Conservation (phyloP, 2,888 invertebrate species). For the Tenthredo livida region DNA sequence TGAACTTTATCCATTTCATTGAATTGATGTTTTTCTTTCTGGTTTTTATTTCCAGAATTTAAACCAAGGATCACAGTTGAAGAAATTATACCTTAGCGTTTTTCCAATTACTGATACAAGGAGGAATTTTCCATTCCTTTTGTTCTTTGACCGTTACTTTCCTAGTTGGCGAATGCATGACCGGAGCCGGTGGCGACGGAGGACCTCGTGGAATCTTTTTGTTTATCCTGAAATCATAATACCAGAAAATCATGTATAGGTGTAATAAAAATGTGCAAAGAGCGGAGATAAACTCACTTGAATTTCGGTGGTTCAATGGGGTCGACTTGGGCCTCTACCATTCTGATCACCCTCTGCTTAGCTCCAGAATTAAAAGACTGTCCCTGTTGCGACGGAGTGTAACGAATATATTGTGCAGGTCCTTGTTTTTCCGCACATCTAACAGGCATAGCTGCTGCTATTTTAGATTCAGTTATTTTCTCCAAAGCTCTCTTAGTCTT, state of each 20-base stretch:
- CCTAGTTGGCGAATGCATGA: constrained; percentile 98
- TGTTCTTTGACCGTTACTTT: constrained; percentile 99
- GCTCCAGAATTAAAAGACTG: constrained; percentile 97
- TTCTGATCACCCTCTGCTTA: constrained; percentile 97
- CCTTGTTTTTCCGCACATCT: constrained; percentile 95
- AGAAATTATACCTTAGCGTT: constrained; percentile 89
- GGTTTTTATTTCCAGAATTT: too few relatives aligned
- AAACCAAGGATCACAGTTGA: neutral
- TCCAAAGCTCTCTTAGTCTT: constrained; percentile 93
- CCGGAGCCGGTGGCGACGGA: constrained; percentile 99
- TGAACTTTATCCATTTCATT: neutral
- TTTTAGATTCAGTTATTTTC: constrained; percentile 92
- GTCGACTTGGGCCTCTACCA: constrained; percentile 96
- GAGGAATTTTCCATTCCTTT: constrained; percentile 99
- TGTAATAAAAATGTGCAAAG: neutral
- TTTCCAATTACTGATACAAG: constrained; percentile 99
- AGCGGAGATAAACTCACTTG: constrained; percentile 78
- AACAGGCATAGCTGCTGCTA: constrained; percentile 98
- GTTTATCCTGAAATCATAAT: constrained; percentile 86
- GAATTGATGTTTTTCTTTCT: neutral
- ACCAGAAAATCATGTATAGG: neutral
- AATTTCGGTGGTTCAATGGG: constrained; percentile 99
- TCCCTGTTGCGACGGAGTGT: constrained; percentile 99
- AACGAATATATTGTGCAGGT: constrained; percentile 97
- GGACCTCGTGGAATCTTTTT: constrained; percentile 99